Percentiles rank a stretch among this genome's conserved stretches.
Conservation (phyloP, 1,140 invertebrate species). For the Drosophila watanabei region DNA sequence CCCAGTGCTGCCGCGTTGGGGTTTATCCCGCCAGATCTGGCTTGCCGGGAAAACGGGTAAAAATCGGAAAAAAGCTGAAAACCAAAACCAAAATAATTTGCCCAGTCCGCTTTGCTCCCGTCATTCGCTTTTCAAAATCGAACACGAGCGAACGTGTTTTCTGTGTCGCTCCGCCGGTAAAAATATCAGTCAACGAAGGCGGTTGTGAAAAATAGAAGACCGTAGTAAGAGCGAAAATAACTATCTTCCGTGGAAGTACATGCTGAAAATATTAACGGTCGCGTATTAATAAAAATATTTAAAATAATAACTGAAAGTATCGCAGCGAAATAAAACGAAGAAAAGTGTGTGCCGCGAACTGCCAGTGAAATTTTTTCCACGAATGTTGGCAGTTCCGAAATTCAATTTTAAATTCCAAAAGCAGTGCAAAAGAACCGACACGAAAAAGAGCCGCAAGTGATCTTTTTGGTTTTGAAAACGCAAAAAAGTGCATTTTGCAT, state of each 20-base stretch:
- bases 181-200: not conserved
- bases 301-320: conserved; percentile 1
- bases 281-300: not conserved
- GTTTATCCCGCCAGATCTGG: too few species aligned
- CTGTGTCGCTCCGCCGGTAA: not conserved
- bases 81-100: too few species aligned
- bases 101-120: too few species aligned
- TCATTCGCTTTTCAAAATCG: too few species aligned
- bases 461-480: conserved; percentile 18
- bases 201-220: not conserved
- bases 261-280: not conserved
- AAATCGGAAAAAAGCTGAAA: too few species aligned
- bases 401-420: conserved; percentile 6
- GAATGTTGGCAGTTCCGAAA: conserved; percentile 35
- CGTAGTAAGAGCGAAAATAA: conserved; percentile 6
- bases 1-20: too few species aligned
- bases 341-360: conserved; percentile 36
- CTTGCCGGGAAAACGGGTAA: too few species aligned
- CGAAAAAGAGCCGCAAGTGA: conserved; percentile 11
- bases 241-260: conserved; percentile 2
- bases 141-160: too few species aligned
- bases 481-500: conserved; percentile 19
- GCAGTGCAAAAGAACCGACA: conserved; percentile 26
- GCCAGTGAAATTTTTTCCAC: conserved; percentile 23
- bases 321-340: conserved; percentile 12